Percentiles rank a stretch among this genome's conserved stretches.
Conservation (phyloP, 2,797 vertebrate species). For the Sebastes reedi region DNA sequence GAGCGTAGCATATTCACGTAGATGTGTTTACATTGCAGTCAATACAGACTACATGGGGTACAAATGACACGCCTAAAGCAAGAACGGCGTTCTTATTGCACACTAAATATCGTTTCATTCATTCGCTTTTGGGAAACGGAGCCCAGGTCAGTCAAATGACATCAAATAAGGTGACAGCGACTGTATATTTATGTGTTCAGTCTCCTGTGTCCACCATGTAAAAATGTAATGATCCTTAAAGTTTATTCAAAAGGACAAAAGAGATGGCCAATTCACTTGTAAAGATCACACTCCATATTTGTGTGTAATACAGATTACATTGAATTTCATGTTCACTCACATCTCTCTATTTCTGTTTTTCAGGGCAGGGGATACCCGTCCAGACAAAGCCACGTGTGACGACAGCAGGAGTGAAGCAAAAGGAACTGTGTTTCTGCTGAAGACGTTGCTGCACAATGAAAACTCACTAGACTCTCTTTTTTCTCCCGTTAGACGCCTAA, state of each 20-base stretch:
- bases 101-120: too few relatives aligned
- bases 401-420: not conserved
- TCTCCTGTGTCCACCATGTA: not conserved
- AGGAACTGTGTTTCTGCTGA: not conserved
- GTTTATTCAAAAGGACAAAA: not conserved
- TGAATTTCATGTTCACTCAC: not conserved
- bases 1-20: too few relatives aligned
- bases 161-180: not conserved
- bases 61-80: too few relatives aligned
- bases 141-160: not conserved
- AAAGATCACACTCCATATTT: not conserved
- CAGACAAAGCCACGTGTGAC: not conserved
- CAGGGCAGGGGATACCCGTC: slow-evolving; percentile 17
- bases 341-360: slow-evolving; percentile 2
- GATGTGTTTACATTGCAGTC: too few relatives aligned
- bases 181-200: not conserved
- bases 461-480: not conserved
- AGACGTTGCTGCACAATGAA: not conserved
- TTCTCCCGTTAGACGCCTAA: slow-evolving; percentile 13
- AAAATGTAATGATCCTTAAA: not conserved
- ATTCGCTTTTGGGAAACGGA: not conserved
- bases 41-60: too few relatives aligned
- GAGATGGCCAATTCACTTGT: not conserved
- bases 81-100: too few relatives aligned
- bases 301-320: not conserved